These are phyloP conservation scores for Drosophila dunni DNA, from an alignment of 1,140 invertebrate species.

Conservation along the genomic window DNA sequence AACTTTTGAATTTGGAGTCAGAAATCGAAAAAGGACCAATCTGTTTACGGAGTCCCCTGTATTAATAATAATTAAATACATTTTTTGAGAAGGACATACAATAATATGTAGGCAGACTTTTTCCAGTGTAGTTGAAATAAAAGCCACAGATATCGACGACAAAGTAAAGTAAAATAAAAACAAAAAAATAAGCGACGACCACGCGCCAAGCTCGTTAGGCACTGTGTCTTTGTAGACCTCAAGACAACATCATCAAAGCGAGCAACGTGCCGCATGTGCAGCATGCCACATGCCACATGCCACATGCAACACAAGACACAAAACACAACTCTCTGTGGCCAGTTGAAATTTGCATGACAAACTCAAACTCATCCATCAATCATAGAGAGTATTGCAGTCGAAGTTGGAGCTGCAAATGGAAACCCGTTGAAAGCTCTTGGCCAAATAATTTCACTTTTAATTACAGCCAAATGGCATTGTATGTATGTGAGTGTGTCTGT, in stretches of 20 bases:
- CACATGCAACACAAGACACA: conserved; percentile 9
- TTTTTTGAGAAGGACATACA: no score
- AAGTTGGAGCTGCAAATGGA: conserved; percentile 39
- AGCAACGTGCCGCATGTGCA: conserved; percentile 18
- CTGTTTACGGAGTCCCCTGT: no score
- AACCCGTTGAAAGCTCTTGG: conserved; percentile 70
- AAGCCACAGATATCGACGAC: conserved; percentile 8
- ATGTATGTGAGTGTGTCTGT: background rate
- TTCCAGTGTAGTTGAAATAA: background rate
- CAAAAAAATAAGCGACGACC: conserved; percentile 36
- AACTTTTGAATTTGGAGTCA: no score
- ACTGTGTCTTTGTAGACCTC: conserved; percentile 14
- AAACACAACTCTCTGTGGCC: conserved; percentile 15
- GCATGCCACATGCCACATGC: conserved; percentile 10
- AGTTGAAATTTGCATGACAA: conserved; percentile 82
- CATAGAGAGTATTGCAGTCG: conserved; percentile 61
- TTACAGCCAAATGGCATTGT: conserved; percentile 33
- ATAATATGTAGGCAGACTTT: no score
- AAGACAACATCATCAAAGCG: conserved; percentile 50
- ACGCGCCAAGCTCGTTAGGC: conserved; percentile 74
- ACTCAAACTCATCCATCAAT: conserved; percentile 83
- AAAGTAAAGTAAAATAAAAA: conserved; percentile 3
- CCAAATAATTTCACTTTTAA: conserved; percentile 79
- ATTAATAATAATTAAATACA: no score
- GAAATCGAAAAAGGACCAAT: no score